A percentile compares a stretch with the other conserved stretches of the same genome.
phyloP scores from a whole-genome alignment of 2,797 vertebrate species.

The Adrianichthys oophorus region DNA sequence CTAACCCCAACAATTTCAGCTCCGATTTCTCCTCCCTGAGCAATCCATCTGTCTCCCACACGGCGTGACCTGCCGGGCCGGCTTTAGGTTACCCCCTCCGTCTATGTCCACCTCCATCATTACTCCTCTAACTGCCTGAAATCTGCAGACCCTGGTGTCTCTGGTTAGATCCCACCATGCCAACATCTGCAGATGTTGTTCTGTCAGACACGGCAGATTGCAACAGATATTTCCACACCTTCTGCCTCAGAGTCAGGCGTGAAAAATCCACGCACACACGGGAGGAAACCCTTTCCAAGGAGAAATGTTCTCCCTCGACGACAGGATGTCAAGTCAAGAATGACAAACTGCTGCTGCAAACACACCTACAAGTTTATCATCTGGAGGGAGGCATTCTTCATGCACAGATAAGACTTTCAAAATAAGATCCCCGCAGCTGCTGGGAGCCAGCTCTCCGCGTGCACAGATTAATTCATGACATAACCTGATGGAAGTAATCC shows the following conservation, averaged over 20 bases:
- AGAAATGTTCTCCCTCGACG: background rate
- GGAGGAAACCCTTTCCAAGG: background rate
- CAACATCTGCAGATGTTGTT: conserved; percentile 59
- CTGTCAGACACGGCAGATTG: conserved; percentile 54
- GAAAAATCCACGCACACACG: conserved; percentile 24
- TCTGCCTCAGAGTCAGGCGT: conserved; percentile 43
- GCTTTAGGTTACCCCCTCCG: conserved; percentile 71
- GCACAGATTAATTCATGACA: conserved; percentile 21
- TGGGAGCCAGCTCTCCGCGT: conserved; percentile 4
- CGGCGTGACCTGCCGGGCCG: conserved; percentile 65
- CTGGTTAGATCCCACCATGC: conserved; percentile 24
- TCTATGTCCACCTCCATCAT: conserved; percentile 71
- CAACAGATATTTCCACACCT: conserved; percentile 67
- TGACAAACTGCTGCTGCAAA: background rate
- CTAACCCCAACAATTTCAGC: conserved; percentile 59
- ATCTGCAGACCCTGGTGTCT: conserved; percentile 63
- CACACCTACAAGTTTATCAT: background rate
- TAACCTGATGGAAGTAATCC: conserved; percentile 30
- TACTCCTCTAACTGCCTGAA: conserved; percentile 64
- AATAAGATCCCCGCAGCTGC: conserved; percentile 8
- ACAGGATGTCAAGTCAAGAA: conserved; percentile 12
- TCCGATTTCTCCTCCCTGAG: conserved; percentile 67
- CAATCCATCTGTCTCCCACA: conserved; percentile 69
- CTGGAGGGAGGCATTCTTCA: background rate
- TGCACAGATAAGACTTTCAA: background rate